Base-by-base conservation (phyloP, 1,140 invertebrate genomes). In the Heterodera carotae region DNA sequence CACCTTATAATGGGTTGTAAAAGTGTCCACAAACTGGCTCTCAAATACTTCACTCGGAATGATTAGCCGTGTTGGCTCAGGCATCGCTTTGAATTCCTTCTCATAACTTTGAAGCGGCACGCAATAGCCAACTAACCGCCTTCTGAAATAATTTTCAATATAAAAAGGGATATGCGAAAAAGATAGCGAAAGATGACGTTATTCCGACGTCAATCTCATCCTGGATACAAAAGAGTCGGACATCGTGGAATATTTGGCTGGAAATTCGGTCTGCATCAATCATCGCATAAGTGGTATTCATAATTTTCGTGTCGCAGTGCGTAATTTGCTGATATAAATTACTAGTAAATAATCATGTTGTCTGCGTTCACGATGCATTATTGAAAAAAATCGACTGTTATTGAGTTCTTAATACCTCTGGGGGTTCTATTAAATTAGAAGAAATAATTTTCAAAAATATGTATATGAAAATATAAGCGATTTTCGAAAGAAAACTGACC, bases 201-300 rank as follows among this genome's bases (percentile, higher is more conserved):
- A 56, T 56, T 56, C 48, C 48, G 48, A 56, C 48, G 48, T 56
- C 48, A 56, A 56, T 56, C 48, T 56, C 48, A 22, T 56, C 48
- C 22, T 56, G 48, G 48, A 56, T 56, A 22, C 48, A 56, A 56
- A 56, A 56, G 12, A 56, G 12, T 18, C 48, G 48, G 48, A 56
- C 48, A 22, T n/a, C 48, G 22, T 15, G 48, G 48, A 56, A 56
- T 56, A 56, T 56, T 56, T 22, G 48, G 48, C 48, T 56, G 48
- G 48, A 22, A 56, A 56, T 56, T 22, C 48, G 48, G 48, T 56
- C 48, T 18, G 48, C 22, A 56, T 56, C 48, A 56, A 56, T 56
- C 22, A 56, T 56, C 18, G 18, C 48, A 56, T 56, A 56, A 22
- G 48, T 22, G 18, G 22, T 18, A 25, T 22, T 22, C 48, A 22